Conservation (phyloP, 2,797 vertebrate species). For the Champsocephalus esox region DNA sequence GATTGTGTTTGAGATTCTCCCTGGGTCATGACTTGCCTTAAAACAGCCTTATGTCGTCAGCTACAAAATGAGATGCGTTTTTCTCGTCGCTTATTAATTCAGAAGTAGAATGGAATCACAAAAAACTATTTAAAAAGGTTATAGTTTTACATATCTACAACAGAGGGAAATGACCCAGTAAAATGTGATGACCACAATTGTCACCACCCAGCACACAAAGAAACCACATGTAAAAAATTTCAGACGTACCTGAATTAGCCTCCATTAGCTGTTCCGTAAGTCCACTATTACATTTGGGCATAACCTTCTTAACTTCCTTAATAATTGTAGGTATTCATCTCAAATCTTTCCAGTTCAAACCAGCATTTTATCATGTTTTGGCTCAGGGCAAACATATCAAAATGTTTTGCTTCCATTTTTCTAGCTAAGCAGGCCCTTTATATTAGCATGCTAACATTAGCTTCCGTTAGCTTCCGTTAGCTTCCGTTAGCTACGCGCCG, state of each 20-base stretch:
- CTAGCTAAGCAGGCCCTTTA: background rate
- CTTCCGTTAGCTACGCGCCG: background rate
- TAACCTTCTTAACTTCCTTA: background rate
- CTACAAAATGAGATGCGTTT: background rate
- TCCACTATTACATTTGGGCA: background rate
- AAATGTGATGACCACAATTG: conserved; percentile 29
- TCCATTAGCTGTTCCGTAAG: background rate
- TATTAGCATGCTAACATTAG: background rate
- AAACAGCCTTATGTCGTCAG: background rate
- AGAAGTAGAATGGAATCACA: background rate
- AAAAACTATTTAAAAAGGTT: conserved; percentile 9
- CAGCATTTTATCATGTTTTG: background rate
- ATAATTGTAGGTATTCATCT: background rate
- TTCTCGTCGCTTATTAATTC: conserved; percentile 4
- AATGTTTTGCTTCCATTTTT: background rate
- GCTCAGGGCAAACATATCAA: background rate
- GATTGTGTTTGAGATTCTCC: conserved; percentile 8
- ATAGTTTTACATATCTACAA: conserved; percentile 15
- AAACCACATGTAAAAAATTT: background rate
- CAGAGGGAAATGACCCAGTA: conserved; percentile 22
- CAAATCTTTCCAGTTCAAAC: background rate
- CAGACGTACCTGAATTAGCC: background rate
- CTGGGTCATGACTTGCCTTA: background rate
- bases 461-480: background rate
- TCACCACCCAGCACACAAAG: conserved; percentile 27